These are phyloP conservation scores for Drosophila athabasca DNA, from an alignment of 1,140 invertebrate genomes.

Conservation along the genomic window DNA sequence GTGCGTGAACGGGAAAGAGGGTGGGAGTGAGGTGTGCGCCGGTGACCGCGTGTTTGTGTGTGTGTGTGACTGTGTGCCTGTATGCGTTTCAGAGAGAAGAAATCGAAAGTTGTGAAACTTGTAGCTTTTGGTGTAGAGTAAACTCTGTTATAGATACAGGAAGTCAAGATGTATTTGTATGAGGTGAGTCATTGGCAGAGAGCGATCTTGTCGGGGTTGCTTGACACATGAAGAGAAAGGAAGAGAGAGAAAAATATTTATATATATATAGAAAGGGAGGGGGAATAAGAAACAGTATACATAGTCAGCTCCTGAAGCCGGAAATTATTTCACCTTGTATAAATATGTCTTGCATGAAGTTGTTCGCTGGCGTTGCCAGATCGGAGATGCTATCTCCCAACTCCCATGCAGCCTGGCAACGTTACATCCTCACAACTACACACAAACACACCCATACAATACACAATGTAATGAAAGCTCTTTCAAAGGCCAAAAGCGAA, in stretches of 20 bases:
- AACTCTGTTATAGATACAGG: conserved; percentile 75
- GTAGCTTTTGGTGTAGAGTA: conserved; percentile 50
- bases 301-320: too few species aligned
- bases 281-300: too few species aligned
- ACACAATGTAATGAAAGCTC: conserved; percentile 68
- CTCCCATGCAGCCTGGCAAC: conserved; percentile 21
- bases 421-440: conserved; percentile 1
- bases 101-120: conserved; percentile 51
- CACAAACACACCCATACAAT: conserved; percentile 25
- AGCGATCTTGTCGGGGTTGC: too few species aligned
- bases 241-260: too few species aligned
- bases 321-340: too few species aligned
- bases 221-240: too few species aligned
- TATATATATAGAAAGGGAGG: too few species aligned
- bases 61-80: conserved; percentile 8
- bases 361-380: conserved; percentile 59
- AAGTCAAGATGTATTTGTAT: conserved; percentile 18
- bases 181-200: too few species aligned
- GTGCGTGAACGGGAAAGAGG: conserved; percentile 25
- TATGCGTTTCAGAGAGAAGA: conserved; percentile 22
- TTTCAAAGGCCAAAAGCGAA: conserved; percentile 26
- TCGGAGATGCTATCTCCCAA: neutral
- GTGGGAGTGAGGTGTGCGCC: neutral
- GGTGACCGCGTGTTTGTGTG: conserved; percentile 8
- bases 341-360: too few species aligned